Evolutionary conservation across 2,797 vertebrate species (phyloP).

Genomic region (Galaxias olidus): DNA sequence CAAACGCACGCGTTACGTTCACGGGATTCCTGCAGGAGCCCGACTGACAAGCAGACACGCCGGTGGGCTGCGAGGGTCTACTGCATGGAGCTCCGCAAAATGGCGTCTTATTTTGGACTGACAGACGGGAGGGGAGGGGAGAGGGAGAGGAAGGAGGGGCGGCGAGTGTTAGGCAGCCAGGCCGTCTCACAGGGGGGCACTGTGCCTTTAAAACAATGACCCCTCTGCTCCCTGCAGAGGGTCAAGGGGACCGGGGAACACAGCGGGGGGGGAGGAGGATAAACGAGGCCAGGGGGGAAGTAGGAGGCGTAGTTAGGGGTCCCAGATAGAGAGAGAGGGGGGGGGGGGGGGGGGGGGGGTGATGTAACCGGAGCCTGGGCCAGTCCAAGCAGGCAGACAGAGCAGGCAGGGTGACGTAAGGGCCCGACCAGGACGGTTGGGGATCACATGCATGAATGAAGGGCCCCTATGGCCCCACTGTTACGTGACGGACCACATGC

Average conservation of each 20-base stretch:
- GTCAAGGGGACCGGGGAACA: neutral
- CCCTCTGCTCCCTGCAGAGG: slow-evolving; percentile 35
- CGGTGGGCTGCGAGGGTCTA: slow-evolving; percentile 32
- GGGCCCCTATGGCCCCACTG: slow-evolving; percentile 54
- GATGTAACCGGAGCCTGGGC: slow-evolving; percentile 61
- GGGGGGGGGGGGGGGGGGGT: slow-evolving; percentile 35
- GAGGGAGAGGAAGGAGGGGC: slow-evolving; percentile 11
- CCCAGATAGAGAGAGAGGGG: slow-evolving; percentile 19
- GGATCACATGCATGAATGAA: slow-evolving; percentile 76
- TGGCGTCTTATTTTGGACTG: slow-evolving; percentile 62
- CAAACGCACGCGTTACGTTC: neutral
- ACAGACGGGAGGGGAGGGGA: slow-evolving; percentile 29
- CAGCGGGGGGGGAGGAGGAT: slow-evolving; percentile 3
- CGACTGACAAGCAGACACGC: slow-evolving; percentile 44
- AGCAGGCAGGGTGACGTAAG: slow-evolving; percentile 68
- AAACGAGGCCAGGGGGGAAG: neutral
- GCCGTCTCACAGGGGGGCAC: slow-evolving; percentile 26
- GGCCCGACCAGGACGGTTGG: slow-evolving; percentile 70
- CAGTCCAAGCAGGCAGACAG: neutral
- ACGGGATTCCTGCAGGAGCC: slow-evolving; percentile 23
- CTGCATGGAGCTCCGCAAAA: slow-evolving; percentile 58
- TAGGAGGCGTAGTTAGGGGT: slow-evolving; percentile 11
- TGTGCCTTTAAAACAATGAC: slow-evolving; percentile 65
- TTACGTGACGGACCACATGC: slow-evolving; percentile 45
- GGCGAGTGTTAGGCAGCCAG: slow-evolving; percentile 28